These are phyloP conservation scores for Micronisus gabar DNA, from an alignment of 2,113 vertebrate species.

Conservation along the genomic window DNA sequence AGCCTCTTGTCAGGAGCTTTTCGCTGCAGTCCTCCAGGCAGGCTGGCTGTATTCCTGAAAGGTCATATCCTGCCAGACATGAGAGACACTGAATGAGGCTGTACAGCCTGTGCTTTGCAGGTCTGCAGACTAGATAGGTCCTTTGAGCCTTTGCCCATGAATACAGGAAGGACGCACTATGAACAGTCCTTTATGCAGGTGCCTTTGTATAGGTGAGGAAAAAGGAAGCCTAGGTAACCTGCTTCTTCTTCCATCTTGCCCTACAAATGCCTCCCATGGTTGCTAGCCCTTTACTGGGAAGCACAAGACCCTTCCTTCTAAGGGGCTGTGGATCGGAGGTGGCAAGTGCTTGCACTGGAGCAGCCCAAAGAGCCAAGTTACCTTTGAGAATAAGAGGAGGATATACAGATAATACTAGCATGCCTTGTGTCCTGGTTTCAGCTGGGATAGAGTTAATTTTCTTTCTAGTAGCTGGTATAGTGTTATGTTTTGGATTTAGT, in stretches of 20 bases:
- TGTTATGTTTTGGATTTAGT: too few relatives aligned
- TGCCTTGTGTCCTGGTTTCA: too few relatives aligned
- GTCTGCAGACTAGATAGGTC: not conserved
- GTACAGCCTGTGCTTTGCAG: not conserved
- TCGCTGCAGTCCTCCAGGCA: not conserved
- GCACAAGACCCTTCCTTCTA: not conserved
- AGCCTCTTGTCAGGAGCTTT: not conserved
- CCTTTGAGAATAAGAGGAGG: not conserved
- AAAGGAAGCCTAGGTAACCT: not conserved
- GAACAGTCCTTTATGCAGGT: not conserved
- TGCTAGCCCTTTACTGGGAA: not conserved
- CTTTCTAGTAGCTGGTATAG: too few relatives aligned
- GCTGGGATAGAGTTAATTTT: too few relatives aligned
- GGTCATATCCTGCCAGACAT: not conserved
- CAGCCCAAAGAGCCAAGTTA: not conserved
- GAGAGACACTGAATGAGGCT: not conserved
- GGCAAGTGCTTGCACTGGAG: not conserved
- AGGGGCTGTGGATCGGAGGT: fast-evolving
- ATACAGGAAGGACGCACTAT: not conserved
- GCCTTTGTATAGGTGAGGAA: not conserved
- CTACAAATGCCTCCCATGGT: not conserved
- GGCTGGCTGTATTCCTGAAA: constrained; percentile 15
- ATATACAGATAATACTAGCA: not conserved
- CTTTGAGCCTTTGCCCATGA: not conserved
- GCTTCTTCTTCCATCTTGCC: not conserved